Conservation (phyloP, 2,797 vertebrate species). For the Helarctos malayanus region DNA sequence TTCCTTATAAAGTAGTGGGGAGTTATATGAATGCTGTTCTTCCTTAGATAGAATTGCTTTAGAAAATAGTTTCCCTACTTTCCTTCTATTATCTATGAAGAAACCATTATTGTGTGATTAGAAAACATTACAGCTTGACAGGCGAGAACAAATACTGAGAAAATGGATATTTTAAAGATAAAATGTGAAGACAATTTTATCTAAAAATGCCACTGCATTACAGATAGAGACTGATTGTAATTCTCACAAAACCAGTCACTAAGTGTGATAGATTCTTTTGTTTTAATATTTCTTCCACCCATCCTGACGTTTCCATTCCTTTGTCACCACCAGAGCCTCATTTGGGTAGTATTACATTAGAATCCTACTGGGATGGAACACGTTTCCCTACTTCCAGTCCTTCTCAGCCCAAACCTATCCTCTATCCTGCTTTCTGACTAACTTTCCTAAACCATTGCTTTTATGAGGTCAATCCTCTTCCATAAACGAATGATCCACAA, state of each 20-base stretch:
- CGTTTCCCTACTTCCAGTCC: background rate
- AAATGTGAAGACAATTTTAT: constrained; percentile 14
- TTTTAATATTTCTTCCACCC: background rate
- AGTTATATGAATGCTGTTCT: background rate
- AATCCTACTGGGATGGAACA: background rate
- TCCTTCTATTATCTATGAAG: background rate
- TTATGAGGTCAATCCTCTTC: background rate
- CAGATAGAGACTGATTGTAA: constrained; percentile 3
- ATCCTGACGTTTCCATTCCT: background rate
- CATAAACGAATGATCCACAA: background rate
- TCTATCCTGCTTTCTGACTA: background rate
- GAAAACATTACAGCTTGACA: background rate
- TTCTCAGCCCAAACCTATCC: background rate
- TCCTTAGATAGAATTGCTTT: constrained; percentile 16
- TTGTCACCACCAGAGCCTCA: background rate
- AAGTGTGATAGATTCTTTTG: background rate
- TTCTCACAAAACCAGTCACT: background rate
- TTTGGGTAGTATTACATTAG: background rate
- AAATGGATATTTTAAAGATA: constrained; percentile 46
- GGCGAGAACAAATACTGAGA: constrained; percentile 13
- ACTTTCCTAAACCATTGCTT: background rate
- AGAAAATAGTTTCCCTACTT: background rate
- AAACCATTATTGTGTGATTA: background rate
- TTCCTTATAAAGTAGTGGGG: background rate
- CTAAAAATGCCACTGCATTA: background rate